Base-by-base conservation (phyloP, 2,113 vertebrate genomes). In the Monopterus albus region DNA sequence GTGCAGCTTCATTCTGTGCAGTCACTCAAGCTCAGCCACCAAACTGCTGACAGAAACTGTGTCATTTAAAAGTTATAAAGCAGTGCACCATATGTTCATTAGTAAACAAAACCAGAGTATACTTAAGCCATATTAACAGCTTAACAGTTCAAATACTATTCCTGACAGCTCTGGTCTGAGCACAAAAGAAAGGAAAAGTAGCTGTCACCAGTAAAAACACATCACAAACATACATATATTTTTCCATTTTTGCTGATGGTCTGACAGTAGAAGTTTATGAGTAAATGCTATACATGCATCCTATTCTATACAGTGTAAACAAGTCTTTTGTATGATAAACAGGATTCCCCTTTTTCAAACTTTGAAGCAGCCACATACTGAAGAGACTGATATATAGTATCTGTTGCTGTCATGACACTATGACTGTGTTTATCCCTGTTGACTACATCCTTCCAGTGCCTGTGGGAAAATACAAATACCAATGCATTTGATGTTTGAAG, bases 401-500 rank as follows among this genome's bases (percentile, higher is more conserved):
- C 35, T 36, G 5, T 5, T 36, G 17, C 28, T 20, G 31, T 57
- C 43, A 67, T 59, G 58, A 71, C 71, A 55, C 36, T 25, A 80
- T 50, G 70, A 50, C 35, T 58, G 43, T 43, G 39, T 65, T 78
- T 49, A 72, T 39, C 35, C 13, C 10, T 18, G 35, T 42, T 56
- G 14, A 57, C 29, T 57, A 66, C 39, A 49, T n/a, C 45, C n/a
- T 39, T n/a, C 15, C 51, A 64, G 65, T 58, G 75, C 53, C 58
- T 43, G 9, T 1, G 18, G 49, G 28, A 82, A 72, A 86, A 81
- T 77, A 79, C 17, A 84, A 83, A 82, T 56, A 66, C 12, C 39
- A 43, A 31, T 68, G n/a, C 50, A 74, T 79, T 81, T 68, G 56
- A 40, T 45, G 72, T 21, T n/a, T 50, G 45, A n/a, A 60, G 62